A percentile compares a stretch with the other conserved stretches of the same genome.
phyloP scores from a whole-genome alignment of 2,113 vertebrate genomes.

The Pelecanus crispus region DNA sequence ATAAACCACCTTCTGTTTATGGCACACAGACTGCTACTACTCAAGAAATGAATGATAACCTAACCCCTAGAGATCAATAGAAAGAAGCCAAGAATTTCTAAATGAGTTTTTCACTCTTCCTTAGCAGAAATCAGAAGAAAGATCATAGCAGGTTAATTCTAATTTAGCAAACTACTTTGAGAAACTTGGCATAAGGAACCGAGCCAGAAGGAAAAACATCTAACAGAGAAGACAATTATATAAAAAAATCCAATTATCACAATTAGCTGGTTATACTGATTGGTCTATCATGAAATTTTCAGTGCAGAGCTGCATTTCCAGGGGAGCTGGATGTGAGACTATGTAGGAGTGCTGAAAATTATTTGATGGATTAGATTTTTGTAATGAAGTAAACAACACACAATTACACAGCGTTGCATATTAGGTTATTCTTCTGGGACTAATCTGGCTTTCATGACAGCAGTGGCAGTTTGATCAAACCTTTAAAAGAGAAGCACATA shows the following conservation, averaged over 20 bases:
- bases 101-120: constrained; percentile 57
- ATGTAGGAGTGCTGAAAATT: constrained; percentile 29
- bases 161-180: constrained; percentile 55
- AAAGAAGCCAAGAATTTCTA: constrained; percentile 36
- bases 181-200: constrained; percentile 48
- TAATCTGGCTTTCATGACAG: constrained; percentile 22
- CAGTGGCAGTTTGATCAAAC: constrained; percentile 34
- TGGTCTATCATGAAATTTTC: constrained; percentile 41
- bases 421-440: constrained; percentile 31
- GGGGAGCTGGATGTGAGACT: constrained; percentile 19
- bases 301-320: constrained; percentile 12
- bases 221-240: constrained; percentile 59
- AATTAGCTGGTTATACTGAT: constrained; percentile 64
- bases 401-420: constrained; percentile 24
- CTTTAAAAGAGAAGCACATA: constrained; percentile 15
- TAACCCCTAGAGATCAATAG: constrained; percentile 42
- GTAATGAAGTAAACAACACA: constrained; percentile 47
- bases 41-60: constrained; percentile 54
- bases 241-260: constrained; percentile 68
- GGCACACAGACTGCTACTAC: background rate
- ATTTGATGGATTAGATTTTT: constrained; percentile 58
- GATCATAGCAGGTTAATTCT: constrained; percentile 61
- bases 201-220: constrained; percentile 57
- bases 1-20: constrained; percentile 23
- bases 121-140: constrained; percentile 47